Evolutionary conservation across 2,797 vertebrate species (phyloP).

Genomic region (Discoglossus pictus): DNA sequence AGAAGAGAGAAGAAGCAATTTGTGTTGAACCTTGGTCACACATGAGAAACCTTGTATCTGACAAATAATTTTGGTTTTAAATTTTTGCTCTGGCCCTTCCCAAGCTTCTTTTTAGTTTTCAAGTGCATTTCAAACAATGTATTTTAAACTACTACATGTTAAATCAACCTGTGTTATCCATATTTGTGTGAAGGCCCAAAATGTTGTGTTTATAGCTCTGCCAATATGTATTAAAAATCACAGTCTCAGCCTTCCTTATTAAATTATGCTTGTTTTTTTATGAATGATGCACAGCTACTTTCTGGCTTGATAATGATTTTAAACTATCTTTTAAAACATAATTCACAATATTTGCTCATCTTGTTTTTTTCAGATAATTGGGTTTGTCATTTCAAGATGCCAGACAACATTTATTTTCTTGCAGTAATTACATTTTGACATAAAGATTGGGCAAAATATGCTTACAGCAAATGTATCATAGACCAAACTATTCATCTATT

Average conservation of each 20-base stretch:
- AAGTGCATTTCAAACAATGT: conserved; percentile 10
- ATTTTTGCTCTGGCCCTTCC: too few relatives aligned
- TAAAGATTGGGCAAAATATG: neutral
- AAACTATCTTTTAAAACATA: conserved; percentile 38
- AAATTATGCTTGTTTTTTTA: conserved; percentile 1
- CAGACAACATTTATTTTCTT: conserved; percentile 14
- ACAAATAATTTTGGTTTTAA: too few relatives aligned
- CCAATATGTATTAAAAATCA: conserved; percentile 35
- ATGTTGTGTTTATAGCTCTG: conserved; percentile 21
- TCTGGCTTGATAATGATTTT: conserved; percentile 38
- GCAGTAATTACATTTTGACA: conserved; percentile 22
- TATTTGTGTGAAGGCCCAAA: neutral
- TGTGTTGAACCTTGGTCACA: too few relatives aligned
- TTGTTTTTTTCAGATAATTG: conserved; percentile 32
- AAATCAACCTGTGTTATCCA: conserved; percentile 7
- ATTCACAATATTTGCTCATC: conserved; percentile 34
- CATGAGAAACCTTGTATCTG: too few relatives aligned
- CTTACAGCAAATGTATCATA: neutral
- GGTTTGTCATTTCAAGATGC: conserved; percentile 28
- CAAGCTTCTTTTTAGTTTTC: too few relatives aligned
- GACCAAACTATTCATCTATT: too few relatives aligned
- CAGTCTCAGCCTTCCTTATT: neutral
- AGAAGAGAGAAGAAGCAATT: too few relatives aligned
- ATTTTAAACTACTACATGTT: conserved; percentile 10
- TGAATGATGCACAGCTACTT: conserved; percentile 19